phyloP scores from a whole-genome alignment of 2,797 vertebrate genomes.

The Spizella passerina region DNA sequence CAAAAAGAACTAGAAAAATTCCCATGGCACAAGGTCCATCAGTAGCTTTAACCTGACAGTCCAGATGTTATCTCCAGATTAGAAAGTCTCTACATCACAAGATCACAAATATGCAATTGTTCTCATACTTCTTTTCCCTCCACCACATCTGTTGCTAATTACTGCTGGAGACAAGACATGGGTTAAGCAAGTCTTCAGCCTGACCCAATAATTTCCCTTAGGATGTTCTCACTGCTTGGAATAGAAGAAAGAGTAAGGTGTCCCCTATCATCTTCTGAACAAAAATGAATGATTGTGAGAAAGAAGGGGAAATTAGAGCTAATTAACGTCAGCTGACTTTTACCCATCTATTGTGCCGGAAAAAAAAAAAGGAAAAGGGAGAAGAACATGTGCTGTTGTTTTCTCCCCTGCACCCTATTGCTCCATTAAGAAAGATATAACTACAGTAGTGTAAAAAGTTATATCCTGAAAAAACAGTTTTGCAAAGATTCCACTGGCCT shows the following conservation, averaged over 20 bases:
- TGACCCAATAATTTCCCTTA: background rate
- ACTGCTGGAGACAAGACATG: background rate
- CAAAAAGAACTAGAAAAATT: background rate
- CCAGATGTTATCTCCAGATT: background rate
- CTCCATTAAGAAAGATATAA: background rate
- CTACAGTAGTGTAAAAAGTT: background rate
- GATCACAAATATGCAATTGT: background rate
- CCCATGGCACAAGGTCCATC: background rate
- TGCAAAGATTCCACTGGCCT: background rate
- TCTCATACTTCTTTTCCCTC: background rate
- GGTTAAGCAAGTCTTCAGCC: background rate
- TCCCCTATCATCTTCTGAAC: background rate
- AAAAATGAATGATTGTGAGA: background rate
- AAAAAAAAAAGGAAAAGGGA: background rate
- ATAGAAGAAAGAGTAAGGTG: background rate
- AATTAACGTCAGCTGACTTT: background rate
- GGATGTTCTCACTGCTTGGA: background rate
- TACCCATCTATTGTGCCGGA: background rate
- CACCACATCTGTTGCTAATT: background rate
- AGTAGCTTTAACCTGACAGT: background rate
- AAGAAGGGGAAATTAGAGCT: background rate
- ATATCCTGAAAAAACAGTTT: background rate
- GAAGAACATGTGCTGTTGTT: background rate
- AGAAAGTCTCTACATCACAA: background rate
- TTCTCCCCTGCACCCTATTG: background rate